Conservation (phyloP, 2,797 vertebrate genomes). For the Parauchenoglanis punctatus region DNA sequence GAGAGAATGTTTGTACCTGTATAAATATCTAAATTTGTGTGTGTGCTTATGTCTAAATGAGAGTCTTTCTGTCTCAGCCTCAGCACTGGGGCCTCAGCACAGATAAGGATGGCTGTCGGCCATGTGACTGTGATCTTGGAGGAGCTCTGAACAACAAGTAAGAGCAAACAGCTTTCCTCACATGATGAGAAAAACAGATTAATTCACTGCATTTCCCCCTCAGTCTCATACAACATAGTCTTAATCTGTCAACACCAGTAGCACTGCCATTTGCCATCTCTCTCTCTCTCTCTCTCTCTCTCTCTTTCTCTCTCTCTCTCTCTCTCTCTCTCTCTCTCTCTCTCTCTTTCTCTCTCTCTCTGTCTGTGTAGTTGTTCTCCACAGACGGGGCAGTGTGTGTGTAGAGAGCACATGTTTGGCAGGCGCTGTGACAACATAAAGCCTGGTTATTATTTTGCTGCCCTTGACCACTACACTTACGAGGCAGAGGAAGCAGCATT, state of each 20-base stretch:
- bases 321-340: background rate
- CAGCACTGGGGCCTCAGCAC: constrained; percentile 94
- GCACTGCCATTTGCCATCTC: background rate
- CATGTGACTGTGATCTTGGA: constrained; percentile 92
- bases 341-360: background rate
- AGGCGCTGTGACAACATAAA: constrained; percentile 87
- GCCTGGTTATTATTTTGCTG: constrained; percentile 91
- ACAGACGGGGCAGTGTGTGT: constrained; percentile 86
- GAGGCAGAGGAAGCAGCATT: constrained; percentile 89
- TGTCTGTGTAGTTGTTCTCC: constrained; percentile 80
- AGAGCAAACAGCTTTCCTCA: constrained; percentile 56
- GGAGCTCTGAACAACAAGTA: constrained; percentile 89
- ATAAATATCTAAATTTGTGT: background rate
- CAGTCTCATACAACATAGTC: background rate
- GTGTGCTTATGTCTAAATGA: constrained; percentile 11
- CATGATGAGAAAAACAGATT: background rate
- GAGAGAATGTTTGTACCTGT: constrained; percentile 52
- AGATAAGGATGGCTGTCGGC: constrained; percentile 90
- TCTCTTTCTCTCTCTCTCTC: background rate
- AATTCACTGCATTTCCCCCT: background rate
- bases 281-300: background rate
- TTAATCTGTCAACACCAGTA: background rate
- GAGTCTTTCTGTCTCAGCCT: constrained; percentile 73
- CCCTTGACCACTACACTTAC: constrained; percentile 93
- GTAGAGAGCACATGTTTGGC: constrained; percentile 88